phyloP scores from a whole-genome alignment of 2,113 vertebrate genomes.

The Theristicus caerulescens region DNA sequence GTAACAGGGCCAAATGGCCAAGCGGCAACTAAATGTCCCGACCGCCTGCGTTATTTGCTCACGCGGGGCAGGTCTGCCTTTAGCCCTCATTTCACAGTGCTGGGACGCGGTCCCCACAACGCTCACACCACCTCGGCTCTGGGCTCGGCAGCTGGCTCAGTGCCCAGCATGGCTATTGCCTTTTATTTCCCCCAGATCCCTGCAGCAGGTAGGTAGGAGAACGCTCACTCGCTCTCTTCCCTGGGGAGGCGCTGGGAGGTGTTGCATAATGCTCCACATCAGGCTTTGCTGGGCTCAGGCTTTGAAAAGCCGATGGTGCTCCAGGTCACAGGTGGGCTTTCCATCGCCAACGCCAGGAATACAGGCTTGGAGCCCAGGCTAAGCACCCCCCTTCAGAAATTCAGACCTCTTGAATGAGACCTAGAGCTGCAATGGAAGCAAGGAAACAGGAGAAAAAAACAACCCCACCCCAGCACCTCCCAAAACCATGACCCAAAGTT shows the following conservation, averaged over 20 bases:
- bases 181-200: neutral
- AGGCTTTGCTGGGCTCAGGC: neutral
- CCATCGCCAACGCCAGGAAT: neutral
- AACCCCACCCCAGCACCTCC: neutral
- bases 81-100: neutral
- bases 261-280: neutral
- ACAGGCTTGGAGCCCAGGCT: neutral
- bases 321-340: neutral
- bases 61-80: neutral
- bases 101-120: fast-evolving
- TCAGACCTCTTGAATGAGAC: neutral
- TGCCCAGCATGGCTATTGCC: neutral
- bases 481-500: neutral
- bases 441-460: neutral
- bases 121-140: neutral
- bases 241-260: neutral
- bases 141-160: neutral
- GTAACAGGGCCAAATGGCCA: neutral
- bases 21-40: neutral
- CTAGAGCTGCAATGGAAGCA: neutral
- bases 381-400: neutral
- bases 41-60: neutral
- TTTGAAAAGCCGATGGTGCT: neutral
- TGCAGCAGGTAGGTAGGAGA: neutral
- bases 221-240: fast-evolving